These are phyloP conservation scores for Dysdera silvatica DNA, from an alignment of 1,140 invertebrate species.

Conservation along the genomic window DNA sequence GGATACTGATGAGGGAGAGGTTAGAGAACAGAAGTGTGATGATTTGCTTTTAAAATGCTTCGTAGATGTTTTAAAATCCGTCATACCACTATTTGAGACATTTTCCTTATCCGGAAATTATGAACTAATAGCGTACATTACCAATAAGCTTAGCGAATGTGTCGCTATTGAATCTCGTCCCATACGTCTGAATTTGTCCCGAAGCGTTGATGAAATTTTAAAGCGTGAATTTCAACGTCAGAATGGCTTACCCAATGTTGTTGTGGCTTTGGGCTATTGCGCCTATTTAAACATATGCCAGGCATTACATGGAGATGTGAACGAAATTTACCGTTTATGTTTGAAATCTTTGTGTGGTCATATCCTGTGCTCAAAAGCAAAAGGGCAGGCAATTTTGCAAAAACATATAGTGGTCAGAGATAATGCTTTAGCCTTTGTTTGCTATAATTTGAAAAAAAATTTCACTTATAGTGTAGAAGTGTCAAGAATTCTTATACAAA, in stretches of 20 bases:
- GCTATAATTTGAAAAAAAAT: slow-evolving; percentile 43
- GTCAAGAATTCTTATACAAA: slow-evolving; percentile 50
- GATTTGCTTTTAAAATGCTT: not conserved
- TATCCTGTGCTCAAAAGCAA: slow-evolving; percentile 44
- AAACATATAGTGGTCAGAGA: slow-evolving; percentile 45
- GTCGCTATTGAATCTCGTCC: too few species aligned
- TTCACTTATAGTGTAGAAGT: slow-evolving; percentile 42
- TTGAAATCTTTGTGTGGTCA: slow-evolving; percentile 48
- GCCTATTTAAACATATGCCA: slow-evolving; percentile 47
- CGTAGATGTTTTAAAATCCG: too few species aligned
- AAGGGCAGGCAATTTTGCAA: slow-evolving; percentile 43
- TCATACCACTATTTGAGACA: too few species aligned
- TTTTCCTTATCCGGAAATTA: too few species aligned
- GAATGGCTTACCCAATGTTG: slow-evolving; percentile 20
- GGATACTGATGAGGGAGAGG: slow-evolving; percentile 34
- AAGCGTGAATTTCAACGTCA: not conserved
- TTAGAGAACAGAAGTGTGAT: not conserved
- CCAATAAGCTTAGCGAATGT: too few species aligned
- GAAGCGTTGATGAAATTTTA: too few species aligned
- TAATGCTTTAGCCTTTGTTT: slow-evolving; percentile 49
- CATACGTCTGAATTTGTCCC: too few species aligned
- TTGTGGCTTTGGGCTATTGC: slow-evolving; percentile 47
- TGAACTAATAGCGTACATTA: too few species aligned
- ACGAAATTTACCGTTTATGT: slow-evolving; percentile 45
- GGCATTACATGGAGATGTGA: slow-evolving; percentile 47